Base-by-base conservation (phyloP, 64 coral and sea anemone species). In the Hydrozoanthus tunicans region DNA sequence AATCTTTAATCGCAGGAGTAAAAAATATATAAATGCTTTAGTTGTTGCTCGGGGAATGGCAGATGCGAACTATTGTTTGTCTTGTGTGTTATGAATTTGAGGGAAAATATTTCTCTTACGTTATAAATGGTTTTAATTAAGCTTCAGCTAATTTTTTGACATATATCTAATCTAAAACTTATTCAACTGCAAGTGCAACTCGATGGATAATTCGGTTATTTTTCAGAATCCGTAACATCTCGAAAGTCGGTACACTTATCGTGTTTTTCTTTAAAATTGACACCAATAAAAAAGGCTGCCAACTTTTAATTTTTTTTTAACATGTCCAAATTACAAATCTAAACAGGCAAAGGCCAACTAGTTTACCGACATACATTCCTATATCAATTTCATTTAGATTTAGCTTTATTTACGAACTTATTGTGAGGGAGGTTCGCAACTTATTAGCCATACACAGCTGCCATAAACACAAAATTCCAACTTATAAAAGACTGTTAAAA, bases 81-180 rank as follows among this genome's bases (percentile, higher is more conserved):
- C 9, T 9, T 71, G 68, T 71, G 27, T 12, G 56, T 80, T 61
- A 80, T 59, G 3, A 17, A 60, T 71, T 71, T 71, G 32, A 24
- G 20, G 68, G 55, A 80, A 80, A 79, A 80, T 60, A 80, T 15
- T 80, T 9, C 59, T 60, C 4, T 80, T 4, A 17, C 78, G 17
- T 80, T 59, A 20, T n/a, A 80, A n/a, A 24, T 25, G 7, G 43
- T 5, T 60, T 59, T 80, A 79, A 79, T 80, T 25, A 80, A 80
- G 59, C 56, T 80, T 60, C 78, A 59, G 10, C 78, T 11, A 24
- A 10, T 25, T 26, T 26, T 57, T 27, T 59, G 55, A 80, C 78
- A 80, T 80, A 24, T 80, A 27, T 73, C n/a, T 59, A 59, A 60
- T 26, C 59, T 59, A 24, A 80, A 59, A 59, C 9, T 59, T 1